A percentile compares a stretch with the other conserved stretches of the same genome.
These are phyloP conservation scores for Zoroaster sp. DNA, from an alignment of 53 echinoderm and acorn worm species.

Conservation along the genomic window DNA sequence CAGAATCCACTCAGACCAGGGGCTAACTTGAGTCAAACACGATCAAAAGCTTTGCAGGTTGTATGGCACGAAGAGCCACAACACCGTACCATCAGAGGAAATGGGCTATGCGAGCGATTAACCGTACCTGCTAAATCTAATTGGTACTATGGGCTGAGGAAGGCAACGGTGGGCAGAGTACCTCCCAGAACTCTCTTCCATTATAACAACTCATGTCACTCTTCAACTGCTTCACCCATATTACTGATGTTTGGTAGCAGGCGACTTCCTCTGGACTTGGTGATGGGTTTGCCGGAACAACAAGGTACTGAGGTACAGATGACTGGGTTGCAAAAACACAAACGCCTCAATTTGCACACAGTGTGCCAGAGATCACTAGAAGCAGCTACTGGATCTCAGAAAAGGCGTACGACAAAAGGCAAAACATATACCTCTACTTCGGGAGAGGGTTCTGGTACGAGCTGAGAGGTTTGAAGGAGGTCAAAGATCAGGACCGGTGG, in stretches of 20 bases:
- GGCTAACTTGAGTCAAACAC: conserved; percentile 53
- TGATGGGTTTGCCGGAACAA: too few species aligned
- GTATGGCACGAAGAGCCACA: conserved; percentile 43
- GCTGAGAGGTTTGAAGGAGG: too few species aligned
- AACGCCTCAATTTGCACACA: too few species aligned
- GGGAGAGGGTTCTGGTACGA: too few species aligned
- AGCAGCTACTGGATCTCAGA: too few species aligned
- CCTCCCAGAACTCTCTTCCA: conserved; percentile 5
- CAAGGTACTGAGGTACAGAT: too few species aligned
- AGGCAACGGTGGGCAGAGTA: conserved; percentile 42
- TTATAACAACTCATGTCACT: conserved; percentile 45
- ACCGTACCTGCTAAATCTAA: conserved; percentile 53
- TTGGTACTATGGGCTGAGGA: conserved; percentile 41
- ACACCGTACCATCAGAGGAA: conserved; percentile 58
- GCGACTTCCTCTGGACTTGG: too few species aligned
- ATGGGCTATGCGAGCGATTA: conserved; percentile 69
- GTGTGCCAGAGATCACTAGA: too few species aligned
- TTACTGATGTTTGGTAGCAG: conserved; percentile 52
- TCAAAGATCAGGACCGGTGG: too few species aligned
- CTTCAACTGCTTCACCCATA: conserved; percentile 45
- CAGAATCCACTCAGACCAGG: conserved; percentile 55
- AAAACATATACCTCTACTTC: too few species aligned
- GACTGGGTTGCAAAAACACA: too few species aligned
- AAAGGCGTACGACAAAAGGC: not conserved
- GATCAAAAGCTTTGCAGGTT: conserved; percentile 43